Percentiles rank a stretch among this genome's conserved stretches.
Conservation (phyloP, 1,140 invertebrate species). For the Apis mellifera region DNA sequence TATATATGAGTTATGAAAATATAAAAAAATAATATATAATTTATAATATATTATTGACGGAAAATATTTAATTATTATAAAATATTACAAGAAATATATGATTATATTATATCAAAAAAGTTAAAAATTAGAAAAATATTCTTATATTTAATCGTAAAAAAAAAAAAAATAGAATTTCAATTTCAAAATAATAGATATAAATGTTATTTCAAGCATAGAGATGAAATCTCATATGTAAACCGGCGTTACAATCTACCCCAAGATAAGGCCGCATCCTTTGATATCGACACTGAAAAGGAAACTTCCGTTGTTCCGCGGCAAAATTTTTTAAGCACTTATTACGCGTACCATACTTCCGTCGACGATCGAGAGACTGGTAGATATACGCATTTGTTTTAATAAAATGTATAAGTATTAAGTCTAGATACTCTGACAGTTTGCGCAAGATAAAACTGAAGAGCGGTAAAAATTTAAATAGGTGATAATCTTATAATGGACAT, state of each 20-base stretch:
- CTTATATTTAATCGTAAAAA: no score
- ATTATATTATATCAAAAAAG: no score
- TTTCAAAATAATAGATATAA: not conserved
- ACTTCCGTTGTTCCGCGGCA: slow-evolving; percentile 59
- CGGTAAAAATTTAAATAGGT: not conserved
- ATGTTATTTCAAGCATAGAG: not conserved
- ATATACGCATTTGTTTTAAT: slow-evolving; percentile 2
- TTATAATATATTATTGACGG: no score
- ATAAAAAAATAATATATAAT: not conserved
- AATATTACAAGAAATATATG: no score
- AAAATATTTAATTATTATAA: no score
- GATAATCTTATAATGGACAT: not conserved
- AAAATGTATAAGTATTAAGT: not conserved
- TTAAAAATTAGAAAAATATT: no score
- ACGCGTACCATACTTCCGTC: not conserved
- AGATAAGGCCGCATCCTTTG: slow-evolving; percentile 76
- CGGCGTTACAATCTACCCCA: slow-evolving; percentile 22
- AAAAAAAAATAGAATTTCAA: not conserved
- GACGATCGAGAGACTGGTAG: not conserved
- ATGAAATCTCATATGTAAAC: not conserved
- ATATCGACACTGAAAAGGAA: slow-evolving; percentile 70
- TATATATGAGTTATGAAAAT: not conserved
- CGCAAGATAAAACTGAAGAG: not conserved
- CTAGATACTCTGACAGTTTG: slow-evolving; percentile 1
- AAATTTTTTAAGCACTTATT: slow-evolving; percentile 5